Evolutionary conservation across 1,140 invertebrate species (phyloP), one percentile per base, ranked within the genome.

Genomic region (Drosophila malerkotliana): DNA sequence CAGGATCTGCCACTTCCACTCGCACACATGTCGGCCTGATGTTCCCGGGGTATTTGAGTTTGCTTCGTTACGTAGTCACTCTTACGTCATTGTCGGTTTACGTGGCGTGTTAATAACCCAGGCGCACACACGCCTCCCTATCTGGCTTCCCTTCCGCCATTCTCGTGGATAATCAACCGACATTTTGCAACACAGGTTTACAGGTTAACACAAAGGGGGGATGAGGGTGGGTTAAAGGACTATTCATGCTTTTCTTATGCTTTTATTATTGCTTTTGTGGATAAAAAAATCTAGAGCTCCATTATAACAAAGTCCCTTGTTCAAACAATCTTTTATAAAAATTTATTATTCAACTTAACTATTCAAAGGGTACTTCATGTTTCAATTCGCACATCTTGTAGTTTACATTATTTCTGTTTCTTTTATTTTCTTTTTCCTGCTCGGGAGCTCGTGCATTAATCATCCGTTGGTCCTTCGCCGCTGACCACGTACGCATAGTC

Each of bases 61-160:
- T 55, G 56, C 67, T 71, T 72, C 61, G 61, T 81, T 77, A 60
- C 67, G 78, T 62, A 54, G 52, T 68, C 52, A 30, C 32, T 32
- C 60, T 67, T 81, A 81, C 73, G 79, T 62, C 59, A 69, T 55
- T 69, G 66, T 69, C 62, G 51, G 41, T 48, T 58, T 58, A 72
- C 69, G 59, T 71, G 79, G 80, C 79, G 66, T 78, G 64, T 71
- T 71, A 71, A 71, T 71, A 71, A 71, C 61, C 64, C 37, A 48
- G 18, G 61, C 15, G 34, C 49, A 54, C 52, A 71, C 63, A 68
- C 54, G 10, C 18, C 59, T 51, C 10, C 32, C 26, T 47, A 34
- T 44, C 63, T 5, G 53, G 12, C 51, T 28, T 37, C 34, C 34
- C 12, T 62, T 44, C 1, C 18, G 26, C 15, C 58, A 28, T 10